A percentile compares a stretch with the other conserved stretches of the same genome.
These are phyloP conservation scores for Ceraclea dissimilis DNA, from an alignment of 2,888 invertebrate species.

Conservation along the genomic window DNA sequence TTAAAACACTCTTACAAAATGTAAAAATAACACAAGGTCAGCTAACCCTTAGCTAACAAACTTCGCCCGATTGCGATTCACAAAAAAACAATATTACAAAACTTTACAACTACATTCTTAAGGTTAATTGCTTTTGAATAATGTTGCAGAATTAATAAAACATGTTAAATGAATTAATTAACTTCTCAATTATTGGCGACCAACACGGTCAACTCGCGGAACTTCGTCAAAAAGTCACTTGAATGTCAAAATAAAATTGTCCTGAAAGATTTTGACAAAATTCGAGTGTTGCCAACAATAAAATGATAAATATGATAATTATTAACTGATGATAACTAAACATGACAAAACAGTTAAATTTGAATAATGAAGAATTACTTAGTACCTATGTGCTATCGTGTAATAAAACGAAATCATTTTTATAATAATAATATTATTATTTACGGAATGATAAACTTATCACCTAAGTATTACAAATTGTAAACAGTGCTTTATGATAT, in stretches of 20 bases:
- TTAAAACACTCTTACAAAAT: slow-evolving; percentile 21
- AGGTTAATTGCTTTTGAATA: not conserved
- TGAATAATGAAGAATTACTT: no score
- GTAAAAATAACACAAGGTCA: not conserved
- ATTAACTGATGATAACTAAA: no score
- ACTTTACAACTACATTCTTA: not conserved
- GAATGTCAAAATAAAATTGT: slow-evolving; percentile 15
- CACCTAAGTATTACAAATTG: no score
- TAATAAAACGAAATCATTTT: no score
- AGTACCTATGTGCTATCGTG: no score
- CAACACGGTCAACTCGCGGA: not conserved
- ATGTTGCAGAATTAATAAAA: not conserved
- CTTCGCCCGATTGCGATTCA: not conserved
- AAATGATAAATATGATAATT: no score
- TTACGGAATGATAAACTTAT: no score
- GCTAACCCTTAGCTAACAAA: not conserved
- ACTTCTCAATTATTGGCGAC: no score
- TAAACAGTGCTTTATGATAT: no score
- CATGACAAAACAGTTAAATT: no score
- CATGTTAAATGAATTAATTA: not conserved
- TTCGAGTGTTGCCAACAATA: not conserved
- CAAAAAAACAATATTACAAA: no score
- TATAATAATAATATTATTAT: no score
- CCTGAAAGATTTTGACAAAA: not conserved
- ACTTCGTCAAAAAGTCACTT: slow-evolving; percentile 12